Conservation (phyloP, 2,888 invertebrate genomes). For the Perithous albicinctus region DNA sequence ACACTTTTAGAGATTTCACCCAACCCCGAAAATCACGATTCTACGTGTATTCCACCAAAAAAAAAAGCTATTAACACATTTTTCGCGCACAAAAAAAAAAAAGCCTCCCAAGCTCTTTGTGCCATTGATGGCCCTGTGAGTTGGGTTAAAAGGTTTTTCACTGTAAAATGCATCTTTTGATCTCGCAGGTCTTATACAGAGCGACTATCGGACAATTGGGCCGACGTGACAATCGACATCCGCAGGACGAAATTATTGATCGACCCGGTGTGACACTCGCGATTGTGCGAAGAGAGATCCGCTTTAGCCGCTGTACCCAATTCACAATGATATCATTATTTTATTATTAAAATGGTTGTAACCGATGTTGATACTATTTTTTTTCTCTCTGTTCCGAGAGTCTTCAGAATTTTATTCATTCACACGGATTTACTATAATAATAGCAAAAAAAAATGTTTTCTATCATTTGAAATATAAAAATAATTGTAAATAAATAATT, state of each 20-base stretch:
- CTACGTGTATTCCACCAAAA: background rate
- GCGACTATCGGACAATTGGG: conserved; percentile 1
- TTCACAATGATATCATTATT: conserved; percentile 40
- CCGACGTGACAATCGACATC: conserved; percentile 63
- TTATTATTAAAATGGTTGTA: too few relatives aligned
- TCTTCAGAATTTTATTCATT: too few relatives aligned
- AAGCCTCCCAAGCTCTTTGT: background rate
- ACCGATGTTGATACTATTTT: too few relatives aligned
- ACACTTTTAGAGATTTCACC: too few relatives aligned
- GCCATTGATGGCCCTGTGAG: background rate
- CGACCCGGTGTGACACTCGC: conserved; percentile 65
- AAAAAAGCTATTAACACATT: conserved; percentile 6
- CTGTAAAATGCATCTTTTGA: conserved; percentile 6
- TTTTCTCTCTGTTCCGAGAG: too few relatives aligned
- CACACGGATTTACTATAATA: too few relatives aligned
- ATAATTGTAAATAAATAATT: too few relatives aligned
- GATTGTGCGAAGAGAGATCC: conserved; percentile 54
- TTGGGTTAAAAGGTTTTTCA: conserved; percentile 7
- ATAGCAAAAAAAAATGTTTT: too few relatives aligned
- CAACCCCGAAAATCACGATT: background rate
- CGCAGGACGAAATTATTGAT: conserved; percentile 69
- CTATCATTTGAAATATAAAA: too few relatives aligned
- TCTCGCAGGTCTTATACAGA: background rate
- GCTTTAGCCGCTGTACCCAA: conserved; percentile 36
- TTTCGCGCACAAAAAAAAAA: background rate